phyloP scores from a whole-genome alignment of 2,113 vertebrate genomes.

The Gymnorhina tibicen region DNA sequence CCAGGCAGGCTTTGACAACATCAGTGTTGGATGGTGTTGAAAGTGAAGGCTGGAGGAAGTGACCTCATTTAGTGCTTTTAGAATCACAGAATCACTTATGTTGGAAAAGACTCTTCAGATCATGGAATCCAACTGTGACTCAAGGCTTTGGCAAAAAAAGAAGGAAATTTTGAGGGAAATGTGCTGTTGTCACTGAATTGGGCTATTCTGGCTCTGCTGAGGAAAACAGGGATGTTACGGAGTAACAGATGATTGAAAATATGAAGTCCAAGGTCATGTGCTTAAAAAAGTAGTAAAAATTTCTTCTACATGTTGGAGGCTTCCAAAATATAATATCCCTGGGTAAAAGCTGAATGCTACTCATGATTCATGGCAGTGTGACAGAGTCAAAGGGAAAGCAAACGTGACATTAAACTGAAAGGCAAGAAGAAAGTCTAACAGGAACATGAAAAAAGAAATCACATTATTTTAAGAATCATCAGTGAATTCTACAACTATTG shows the following conservation, averaged over 20 bases:
- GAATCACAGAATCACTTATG: neutral
- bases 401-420: neutral
- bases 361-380: neutral
- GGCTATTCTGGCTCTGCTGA: neutral
- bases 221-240: neutral
- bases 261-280: neutral
- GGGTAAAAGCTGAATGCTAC: neutral
- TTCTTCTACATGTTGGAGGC: neutral
- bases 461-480: neutral
- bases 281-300: neutral
- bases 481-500: neutral
- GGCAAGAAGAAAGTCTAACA: neutral
- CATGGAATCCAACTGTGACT: neutral
- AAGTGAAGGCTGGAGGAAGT: constrained; percentile 4
- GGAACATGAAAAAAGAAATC: neutral
- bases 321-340: neutral
- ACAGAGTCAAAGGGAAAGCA: neutral
- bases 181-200: neutral
- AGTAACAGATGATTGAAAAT: neutral
- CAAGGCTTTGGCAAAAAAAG: neutral
- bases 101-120: neutral
- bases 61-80: neutral
- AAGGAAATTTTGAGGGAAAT: neutral
- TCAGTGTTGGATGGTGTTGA: neutral
- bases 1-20: neutral